Conservation (phyloP, 2,797 vertebrate species). For the Pantherophis vulpinus region DNA sequence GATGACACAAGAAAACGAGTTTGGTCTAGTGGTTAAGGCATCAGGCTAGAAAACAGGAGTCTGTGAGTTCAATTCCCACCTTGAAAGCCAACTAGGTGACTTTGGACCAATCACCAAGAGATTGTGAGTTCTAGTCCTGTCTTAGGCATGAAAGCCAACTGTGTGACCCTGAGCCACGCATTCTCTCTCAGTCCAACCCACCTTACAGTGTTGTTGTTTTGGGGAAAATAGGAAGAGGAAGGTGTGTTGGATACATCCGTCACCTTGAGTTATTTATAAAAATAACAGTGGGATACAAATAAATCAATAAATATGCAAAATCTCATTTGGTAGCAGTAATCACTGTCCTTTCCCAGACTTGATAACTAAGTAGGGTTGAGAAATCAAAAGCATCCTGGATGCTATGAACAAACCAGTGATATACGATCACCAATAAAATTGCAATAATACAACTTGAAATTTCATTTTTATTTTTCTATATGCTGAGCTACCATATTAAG, state of each 20-base stretch:
- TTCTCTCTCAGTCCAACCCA: neutral
- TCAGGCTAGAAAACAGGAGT: no score
- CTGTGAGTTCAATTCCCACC: no score
- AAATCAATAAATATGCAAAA: neutral
- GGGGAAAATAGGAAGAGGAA: neutral
- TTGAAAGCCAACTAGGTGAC: no score
- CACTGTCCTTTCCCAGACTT: neutral
- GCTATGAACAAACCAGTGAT: neutral
- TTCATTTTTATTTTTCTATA: neutral
- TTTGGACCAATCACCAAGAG: no score
- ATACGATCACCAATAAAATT: neutral
- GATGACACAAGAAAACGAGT: no score
- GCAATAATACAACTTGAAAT: neutral
- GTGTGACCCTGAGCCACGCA: neutral
- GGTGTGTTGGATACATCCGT: neutral
- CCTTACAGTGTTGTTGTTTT: neutral
- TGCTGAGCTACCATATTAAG: neutral
- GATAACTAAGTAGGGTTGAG: neutral
- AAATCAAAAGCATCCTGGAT: neutral
- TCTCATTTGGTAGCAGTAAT: neutral
- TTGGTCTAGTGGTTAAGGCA: no score
- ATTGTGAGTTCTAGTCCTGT: no score
- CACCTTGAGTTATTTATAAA: neutral
- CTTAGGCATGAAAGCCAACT: neutral
- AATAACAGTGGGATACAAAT: neutral